Evolutionary conservation across 2,797 vertebrate species (phyloP).

Genomic region (Cheracebus regulus): DNA sequence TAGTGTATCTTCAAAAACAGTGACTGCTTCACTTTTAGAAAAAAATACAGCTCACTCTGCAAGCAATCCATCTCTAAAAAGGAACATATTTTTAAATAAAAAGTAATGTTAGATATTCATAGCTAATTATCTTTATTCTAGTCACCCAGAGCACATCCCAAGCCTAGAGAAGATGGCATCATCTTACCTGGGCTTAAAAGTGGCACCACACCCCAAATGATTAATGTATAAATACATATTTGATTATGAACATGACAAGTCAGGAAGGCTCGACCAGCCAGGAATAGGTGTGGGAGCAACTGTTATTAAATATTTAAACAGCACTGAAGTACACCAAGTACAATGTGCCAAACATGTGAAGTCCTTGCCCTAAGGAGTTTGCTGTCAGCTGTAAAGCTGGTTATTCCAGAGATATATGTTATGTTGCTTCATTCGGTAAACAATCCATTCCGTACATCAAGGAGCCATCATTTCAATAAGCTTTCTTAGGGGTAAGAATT

Average conservation of each 20-base stretch:
- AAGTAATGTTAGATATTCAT: neutral
- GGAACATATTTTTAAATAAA: neutral
- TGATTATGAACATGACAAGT: conserved; percentile 60
- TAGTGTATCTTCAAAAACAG: neutral
- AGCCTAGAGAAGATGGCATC: neutral
- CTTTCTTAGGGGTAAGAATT: conserved; percentile 3
- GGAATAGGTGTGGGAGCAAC: conserved; percentile 62
- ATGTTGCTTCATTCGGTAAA: conserved; percentile 30
- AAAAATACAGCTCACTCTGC: neutral
- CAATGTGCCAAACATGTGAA: conserved; percentile 70
- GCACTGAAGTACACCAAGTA: conserved; percentile 45
- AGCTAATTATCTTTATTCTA: neutral
- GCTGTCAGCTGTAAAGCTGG: conserved; percentile 38
- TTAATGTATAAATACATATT: conserved; percentile 59
- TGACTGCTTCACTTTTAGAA: neutral
- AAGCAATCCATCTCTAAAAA: neutral
- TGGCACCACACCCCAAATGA: conserved; percentile 53
- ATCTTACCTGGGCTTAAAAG: neutral
- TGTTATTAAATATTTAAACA: conserved; percentile 74
- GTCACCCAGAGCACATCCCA: neutral
- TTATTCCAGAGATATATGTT: conserved; percentile 47
- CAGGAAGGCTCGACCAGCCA: conserved; percentile 44
- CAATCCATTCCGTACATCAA: neutral
- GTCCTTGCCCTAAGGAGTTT: conserved; percentile 59
- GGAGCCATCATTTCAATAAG: neutral